Percentiles rank a stretch among this genome's conserved stretches.
Evolutionary conservation across 2,113 vertebrate species (phyloP).

Genomic region (Ceyx melanurus): DNA sequence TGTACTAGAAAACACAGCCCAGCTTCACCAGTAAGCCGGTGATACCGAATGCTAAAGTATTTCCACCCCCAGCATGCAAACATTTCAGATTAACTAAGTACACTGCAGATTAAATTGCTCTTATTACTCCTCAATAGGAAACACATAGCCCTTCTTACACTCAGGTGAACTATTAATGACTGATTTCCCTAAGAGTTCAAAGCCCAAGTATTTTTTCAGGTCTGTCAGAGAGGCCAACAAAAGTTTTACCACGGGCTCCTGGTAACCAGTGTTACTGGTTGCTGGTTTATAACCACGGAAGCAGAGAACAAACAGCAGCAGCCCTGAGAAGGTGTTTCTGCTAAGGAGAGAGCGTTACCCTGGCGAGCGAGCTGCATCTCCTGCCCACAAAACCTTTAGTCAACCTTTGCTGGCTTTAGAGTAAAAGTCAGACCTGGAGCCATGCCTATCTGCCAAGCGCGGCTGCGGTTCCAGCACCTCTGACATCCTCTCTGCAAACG

Average conservation of each 20-base stretch:
- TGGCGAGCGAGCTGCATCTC: rapidly evolving
- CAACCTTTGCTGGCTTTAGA: slow-evolving; percentile 1
- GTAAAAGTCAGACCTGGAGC: slow-evolving; percentile 23
- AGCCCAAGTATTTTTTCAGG: background rate
- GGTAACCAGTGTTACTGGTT: background rate
- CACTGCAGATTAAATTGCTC: background rate
- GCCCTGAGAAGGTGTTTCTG: background rate
- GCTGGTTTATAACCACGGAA: background rate
- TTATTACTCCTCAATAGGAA: background rate
- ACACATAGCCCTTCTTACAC: background rate
- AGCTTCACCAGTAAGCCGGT: background rate
- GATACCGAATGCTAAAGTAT: background rate
- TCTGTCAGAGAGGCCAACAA: background rate
- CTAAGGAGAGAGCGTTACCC: rapidly evolving
- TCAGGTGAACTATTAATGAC: background rate
- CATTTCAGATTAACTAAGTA: rapidly evolving
- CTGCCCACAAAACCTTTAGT: slow-evolving; percentile 57
- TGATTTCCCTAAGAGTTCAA: background rate
- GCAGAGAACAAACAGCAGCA: background rate
- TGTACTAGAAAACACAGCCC: background rate
- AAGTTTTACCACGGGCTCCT: background rate
- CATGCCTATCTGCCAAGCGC: rapidly evolving
- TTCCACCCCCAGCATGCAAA: background rate
- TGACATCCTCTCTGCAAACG: background rate
- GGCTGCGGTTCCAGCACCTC: background rate